Percentiles rank a stretch among this genome's conserved stretches.
Conservation (phyloP, 1,140 invertebrate species). For the Eriosoma lanigerum region DNA sequence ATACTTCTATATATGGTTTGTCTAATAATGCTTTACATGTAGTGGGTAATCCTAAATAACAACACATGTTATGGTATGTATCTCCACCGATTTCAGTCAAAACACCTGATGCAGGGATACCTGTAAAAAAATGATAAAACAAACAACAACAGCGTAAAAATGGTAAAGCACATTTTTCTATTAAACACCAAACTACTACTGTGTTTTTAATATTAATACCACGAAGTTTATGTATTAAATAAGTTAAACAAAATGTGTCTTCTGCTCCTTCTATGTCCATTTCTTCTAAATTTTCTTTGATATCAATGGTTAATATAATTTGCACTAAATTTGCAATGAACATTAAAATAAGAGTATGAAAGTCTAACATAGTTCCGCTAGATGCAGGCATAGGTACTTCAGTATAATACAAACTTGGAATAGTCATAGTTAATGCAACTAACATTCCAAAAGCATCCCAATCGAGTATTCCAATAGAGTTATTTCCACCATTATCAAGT, state of each 20-base stretch:
- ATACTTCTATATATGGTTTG: constrained; percentile 59
- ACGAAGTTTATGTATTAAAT: constrained; percentile 42
- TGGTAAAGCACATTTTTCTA: constrained; percentile 70
- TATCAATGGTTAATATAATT: constrained; percentile 64
- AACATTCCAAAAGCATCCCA: constrained; percentile 85
- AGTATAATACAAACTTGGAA: constrained; percentile 70
- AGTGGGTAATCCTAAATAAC: constrained; percentile 77
- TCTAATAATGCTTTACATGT: constrained; percentile 65
- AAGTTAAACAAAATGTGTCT: constrained; percentile 16
- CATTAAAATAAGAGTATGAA: constrained; percentile 71
- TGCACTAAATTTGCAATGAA: constrained; percentile 76
- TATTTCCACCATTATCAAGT: constrained; percentile 46
- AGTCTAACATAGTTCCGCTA: constrained; percentile 68
- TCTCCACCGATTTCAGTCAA: constrained; percentile 69
- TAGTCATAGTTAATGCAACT: constrained; percentile 72
- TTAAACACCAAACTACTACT: constrained; percentile 64
- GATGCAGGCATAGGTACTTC: constrained; percentile 60
- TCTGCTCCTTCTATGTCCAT: constrained; percentile 50
- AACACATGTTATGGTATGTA: constrained; percentile 80
- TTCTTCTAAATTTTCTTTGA: constrained; percentile 60
- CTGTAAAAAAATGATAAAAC: constrained; percentile 87
- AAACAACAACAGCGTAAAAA: constrained; percentile 86
- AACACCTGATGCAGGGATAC: constrained; percentile 72
- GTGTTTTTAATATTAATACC: constrained; percentile 51
- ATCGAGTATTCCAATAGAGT: constrained; percentile 68